Conservation (phyloP, 2,113 vertebrate species). For the Diphyllodes magnificus region DNA sequence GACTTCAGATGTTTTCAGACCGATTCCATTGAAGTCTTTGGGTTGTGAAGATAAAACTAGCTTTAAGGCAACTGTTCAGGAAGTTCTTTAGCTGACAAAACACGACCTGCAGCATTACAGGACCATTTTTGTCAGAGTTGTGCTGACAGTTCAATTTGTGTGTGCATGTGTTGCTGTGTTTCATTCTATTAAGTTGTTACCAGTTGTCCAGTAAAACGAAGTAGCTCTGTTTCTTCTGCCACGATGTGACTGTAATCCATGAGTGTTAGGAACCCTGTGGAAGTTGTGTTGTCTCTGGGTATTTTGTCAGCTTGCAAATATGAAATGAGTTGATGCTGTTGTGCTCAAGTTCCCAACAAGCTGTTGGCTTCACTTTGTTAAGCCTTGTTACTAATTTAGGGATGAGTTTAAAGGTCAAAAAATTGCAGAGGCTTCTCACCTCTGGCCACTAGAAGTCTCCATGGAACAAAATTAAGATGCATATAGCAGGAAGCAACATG, state of each 20-base stretch:
- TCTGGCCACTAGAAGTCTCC: neutral
- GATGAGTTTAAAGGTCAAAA: neutral
- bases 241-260: neutral
- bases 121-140: neutral
- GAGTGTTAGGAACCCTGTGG: neutral
- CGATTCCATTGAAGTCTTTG: neutral
- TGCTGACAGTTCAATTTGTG: neutral
- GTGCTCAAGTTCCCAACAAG: neutral
- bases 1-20: neutral
- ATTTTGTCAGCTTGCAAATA: neutral
- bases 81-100: neutral
- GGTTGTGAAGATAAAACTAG: neutral
- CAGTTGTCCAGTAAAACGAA: neutral
- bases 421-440: neutral
- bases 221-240: neutral
- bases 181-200: neutral
- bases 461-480: neutral
- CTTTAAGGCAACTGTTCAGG: neutral
- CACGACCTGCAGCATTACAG: neutral
- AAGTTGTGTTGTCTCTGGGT: neutral
- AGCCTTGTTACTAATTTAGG: neutral
- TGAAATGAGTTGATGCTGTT: neutral
- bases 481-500: neutral
- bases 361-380: neutral
- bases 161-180: neutral